Conservation (phyloP, 2,113 vertebrate species). For the Triplophysa dalaica region DNA sequence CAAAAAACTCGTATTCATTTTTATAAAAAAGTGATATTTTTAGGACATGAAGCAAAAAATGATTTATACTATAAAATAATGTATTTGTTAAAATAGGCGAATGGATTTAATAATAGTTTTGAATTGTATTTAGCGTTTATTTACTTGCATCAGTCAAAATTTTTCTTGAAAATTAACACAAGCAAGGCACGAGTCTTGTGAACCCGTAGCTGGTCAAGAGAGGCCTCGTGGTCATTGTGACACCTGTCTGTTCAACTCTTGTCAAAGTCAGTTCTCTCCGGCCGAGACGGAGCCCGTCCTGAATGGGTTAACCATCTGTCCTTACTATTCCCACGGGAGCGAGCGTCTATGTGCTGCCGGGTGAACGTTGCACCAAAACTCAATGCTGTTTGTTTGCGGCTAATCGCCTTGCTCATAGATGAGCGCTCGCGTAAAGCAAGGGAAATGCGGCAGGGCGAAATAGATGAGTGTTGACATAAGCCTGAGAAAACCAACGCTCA, state of each 20-base stretch:
- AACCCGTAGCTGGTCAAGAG: background rate
- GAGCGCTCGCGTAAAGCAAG: constrained; percentile 61
- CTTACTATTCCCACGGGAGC: constrained; percentile 58
- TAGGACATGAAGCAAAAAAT: too few species aligned
- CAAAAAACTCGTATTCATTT: too few species aligned
- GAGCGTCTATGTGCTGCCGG: constrained; percentile 25
- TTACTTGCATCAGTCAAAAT: too few species aligned
- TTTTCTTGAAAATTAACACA: too few species aligned
- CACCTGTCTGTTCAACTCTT: background rate
- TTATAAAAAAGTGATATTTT: too few species aligned
- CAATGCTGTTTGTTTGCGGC: constrained; percentile 61
- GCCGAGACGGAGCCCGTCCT: constrained; percentile 5
- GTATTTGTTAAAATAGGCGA: too few species aligned
- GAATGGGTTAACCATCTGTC: constrained; percentile 47
- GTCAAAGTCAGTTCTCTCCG: background rate
- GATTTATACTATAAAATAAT: too few species aligned
- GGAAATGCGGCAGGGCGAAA: constrained; percentile 64
- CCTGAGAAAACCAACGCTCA: constrained; percentile 62
- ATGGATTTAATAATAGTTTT: too few species aligned
- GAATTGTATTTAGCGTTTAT: too few species aligned
- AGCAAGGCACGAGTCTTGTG: background rate
- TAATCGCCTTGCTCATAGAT: constrained; percentile 74
- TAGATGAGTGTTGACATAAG: constrained; percentile 61
- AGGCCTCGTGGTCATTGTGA: too few species aligned
- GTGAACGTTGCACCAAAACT: constrained; percentile 48